Evolutionary conservation across 2,797 vertebrate genomes (phyloP).

Genomic region (Staurois parvus): DNA sequence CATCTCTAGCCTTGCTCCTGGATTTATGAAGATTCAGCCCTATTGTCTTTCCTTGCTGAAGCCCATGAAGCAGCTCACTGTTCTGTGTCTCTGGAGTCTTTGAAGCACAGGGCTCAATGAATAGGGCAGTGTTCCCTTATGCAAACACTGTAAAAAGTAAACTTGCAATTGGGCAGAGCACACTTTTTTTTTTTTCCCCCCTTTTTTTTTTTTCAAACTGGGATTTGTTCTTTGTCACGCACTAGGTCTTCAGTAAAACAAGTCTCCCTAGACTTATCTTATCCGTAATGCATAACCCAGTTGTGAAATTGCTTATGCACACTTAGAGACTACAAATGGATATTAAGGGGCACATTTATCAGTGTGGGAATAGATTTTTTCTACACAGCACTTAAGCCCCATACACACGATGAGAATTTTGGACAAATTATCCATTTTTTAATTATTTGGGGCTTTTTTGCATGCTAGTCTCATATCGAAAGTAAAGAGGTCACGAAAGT

Average conservation of each 20-base stretch:
- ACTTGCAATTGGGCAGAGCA: slow-evolving; percentile 49
- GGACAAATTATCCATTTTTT: too few species aligned
- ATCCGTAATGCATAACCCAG: background rate
- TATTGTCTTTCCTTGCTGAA: slow-evolving; percentile 47
- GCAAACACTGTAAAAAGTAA: slow-evolving; percentile 59
- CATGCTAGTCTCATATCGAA: too few species aligned
- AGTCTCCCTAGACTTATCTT: background rate
- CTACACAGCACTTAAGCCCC: too few species aligned
- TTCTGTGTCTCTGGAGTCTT: slow-evolving; percentile 49
- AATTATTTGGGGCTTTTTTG: too few species aligned
- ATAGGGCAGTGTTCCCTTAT: slow-evolving; percentile 56
- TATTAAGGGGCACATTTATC: background rate
- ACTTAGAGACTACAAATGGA: background rate
- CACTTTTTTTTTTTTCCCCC: slow-evolving; percentile 18
- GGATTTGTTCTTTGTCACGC: slow-evolving; percentile 37
- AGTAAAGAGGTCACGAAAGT: too few species aligned
- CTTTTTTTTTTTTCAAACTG: slow-evolving; percentile 23
- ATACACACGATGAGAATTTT: too few species aligned
- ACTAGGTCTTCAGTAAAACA: slow-evolving; percentile 24
- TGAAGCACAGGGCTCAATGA: slow-evolving; percentile 49
- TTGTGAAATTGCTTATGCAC: background rate
- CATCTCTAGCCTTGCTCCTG: slow-evolving; percentile 15
- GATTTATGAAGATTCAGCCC: slow-evolving; percentile 47
- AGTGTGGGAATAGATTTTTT: background rate
- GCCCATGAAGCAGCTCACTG: slow-evolving; percentile 47